These are phyloP conservation scores for Melitaea athalia DNA, from an alignment of 2,888 invertebrate genomes.

Conservation along the genomic window DNA sequence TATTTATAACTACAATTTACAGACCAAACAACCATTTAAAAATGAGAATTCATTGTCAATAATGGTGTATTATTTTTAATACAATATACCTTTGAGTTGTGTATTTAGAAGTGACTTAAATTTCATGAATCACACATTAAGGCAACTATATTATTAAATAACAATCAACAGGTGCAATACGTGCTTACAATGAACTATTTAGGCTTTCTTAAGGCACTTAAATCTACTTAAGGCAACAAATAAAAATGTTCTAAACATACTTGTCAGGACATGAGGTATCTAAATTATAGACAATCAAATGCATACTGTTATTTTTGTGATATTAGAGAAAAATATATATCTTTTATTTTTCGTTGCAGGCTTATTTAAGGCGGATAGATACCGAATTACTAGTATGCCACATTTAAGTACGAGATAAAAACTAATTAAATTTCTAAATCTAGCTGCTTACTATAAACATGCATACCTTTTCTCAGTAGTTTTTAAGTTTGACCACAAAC, in stretches of 20 bases:
- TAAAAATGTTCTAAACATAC: conserved; percentile 8
- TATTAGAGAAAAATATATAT: background rate
- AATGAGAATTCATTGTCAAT: background rate
- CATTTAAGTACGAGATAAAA: conserved; percentile 11
- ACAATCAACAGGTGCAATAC: conserved; percentile 38
- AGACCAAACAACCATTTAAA: background rate
- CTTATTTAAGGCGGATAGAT: conserved; percentile 10
- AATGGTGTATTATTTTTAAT: background rate
- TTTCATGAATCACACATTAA: conserved; percentile 24
- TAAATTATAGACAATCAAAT: background rate
- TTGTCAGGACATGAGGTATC: conserved; percentile 16
- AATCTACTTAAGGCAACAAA: conserved; percentile 60
- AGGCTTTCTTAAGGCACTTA: conserved; percentile 65
- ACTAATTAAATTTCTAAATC: conserved; percentile 6
- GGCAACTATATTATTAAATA: conserved; percentile 33
- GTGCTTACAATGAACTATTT: conserved; percentile 50
- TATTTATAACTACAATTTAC: background rate
- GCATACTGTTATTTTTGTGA: background rate
- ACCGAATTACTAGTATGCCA: conserved; percentile 3
- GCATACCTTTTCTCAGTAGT: background rate
- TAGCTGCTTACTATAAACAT: conserved; percentile 7
- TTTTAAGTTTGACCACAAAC: background rate
- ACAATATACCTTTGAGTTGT: background rate
- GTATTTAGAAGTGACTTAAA: background rate
- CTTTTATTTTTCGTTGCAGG: background rate